These are phyloP conservation scores for Caenorhabditis briggsae DNA, from an alignment of 1,140 invertebrate genomes.

Conservation along the genomic window DNA sequence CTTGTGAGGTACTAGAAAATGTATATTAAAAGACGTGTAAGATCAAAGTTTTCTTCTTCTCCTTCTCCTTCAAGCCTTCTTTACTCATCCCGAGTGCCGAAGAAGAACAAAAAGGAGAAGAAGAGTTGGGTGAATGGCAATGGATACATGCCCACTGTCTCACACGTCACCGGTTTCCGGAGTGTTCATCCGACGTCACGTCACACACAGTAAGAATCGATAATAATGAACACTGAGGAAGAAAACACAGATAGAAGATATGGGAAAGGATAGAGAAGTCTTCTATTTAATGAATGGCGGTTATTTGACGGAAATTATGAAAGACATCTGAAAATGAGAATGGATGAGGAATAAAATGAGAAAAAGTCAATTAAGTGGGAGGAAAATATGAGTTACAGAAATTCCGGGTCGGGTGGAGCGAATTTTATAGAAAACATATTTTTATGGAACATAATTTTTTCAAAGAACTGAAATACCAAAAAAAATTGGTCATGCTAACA, in stretches of 20 bases:
- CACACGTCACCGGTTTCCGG: conserved; percentile 35
- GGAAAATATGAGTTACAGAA: not conserved
- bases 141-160: conserved; percentile 31
- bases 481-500: no score
- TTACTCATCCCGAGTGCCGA: conserved; percentile 4
- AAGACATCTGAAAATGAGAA: conserved; percentile 12
- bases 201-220: conserved; percentile 4
- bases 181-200: conserved; percentile 45
- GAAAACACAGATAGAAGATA: conserved; percentile 16
- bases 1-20: conserved; percentile 53
- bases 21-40: conserved; percentile 50
- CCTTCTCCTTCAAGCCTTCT: not conserved
- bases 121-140: conserved; percentile 38
- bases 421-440: no score
- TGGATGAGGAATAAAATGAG: not conserved
- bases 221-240: conserved; percentile 10
- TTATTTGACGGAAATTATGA: conserved; percentile 33
- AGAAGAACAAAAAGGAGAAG: not conserved
- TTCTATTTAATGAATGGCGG: not conserved
- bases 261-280: not conserved
- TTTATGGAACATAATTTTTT: no score
- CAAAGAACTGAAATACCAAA: no score
- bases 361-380: conserved; percentile 20
- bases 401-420: not conserved
- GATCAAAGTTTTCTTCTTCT: conserved; percentile 34